Evolutionary conservation across 2,797 vertebrate species (phyloP).

Genomic region (Lepilemur septentrionalis): DNA sequence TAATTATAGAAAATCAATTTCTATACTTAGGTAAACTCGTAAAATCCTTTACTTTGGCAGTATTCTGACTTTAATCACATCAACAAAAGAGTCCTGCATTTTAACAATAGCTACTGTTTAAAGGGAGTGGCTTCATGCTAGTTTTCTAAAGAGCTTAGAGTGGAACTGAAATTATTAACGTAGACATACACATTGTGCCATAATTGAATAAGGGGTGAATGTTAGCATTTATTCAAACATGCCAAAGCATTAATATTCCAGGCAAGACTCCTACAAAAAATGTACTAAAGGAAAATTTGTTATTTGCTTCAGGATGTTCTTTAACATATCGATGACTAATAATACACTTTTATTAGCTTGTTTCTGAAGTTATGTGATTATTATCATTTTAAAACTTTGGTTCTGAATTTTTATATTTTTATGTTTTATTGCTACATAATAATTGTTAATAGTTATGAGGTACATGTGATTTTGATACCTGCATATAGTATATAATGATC

Average conservation of each 20-base stretch:
- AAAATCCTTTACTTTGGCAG: not conserved
- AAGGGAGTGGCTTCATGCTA: not conserved
- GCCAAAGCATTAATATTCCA: not conserved
- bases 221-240: not conserved
- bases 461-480: not conserved
- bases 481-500: not conserved
- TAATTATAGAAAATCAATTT: not conserved
- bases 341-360: not conserved
- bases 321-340: not conserved
- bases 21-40: not conserved
- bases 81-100: not conserved
- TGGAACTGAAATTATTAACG: not conserved
- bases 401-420: not conserved
- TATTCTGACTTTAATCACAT: not conserved
- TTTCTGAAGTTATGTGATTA: not conserved
- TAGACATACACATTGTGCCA: not conserved
- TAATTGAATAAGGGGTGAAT: not conserved
- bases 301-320: not conserved
- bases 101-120: not conserved
- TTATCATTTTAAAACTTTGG: not conserved
- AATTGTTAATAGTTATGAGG: not conserved
- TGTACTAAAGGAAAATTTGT: not conserved
- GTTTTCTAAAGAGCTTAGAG: not conserved
- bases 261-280: constrained; percentile 14
- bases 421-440: not conserved